phyloP scores from a whole-genome alignment of 2,888 invertebrate species.

The Machimus rusticus region DNA sequence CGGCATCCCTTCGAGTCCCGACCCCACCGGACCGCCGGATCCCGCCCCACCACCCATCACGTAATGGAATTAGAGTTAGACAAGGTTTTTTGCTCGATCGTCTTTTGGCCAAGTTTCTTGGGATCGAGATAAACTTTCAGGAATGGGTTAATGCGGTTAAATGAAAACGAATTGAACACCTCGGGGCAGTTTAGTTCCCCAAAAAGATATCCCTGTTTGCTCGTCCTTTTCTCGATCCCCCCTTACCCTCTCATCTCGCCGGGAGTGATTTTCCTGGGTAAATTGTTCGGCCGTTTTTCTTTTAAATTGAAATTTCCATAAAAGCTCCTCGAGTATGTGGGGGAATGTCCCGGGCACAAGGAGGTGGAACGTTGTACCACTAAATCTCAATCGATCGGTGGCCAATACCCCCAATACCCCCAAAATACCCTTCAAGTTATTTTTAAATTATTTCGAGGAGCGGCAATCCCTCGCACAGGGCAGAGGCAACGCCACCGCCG shows the following conservation, averaged over 20 bases:
- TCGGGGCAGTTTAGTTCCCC: slow-evolving; percentile 41
- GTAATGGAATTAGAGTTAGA: slow-evolving; percentile 40
- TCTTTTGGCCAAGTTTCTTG: slow-evolving; percentile 32
- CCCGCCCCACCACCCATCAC: background rate
- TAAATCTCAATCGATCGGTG: slow-evolving; percentile 25
- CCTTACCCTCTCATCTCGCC: background rate
- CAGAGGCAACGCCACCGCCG: too few species aligned
- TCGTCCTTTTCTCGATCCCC: background rate
- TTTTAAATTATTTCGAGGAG: slow-evolving; percentile 19
- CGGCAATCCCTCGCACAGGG: background rate
- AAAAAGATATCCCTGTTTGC: slow-evolving; percentile 19
- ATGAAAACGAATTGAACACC: slow-evolving; percentile 51
- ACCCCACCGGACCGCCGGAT: background rate
- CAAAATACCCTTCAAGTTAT: slow-evolving; percentile 12
- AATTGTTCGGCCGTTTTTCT: slow-evolving; percentile 32
- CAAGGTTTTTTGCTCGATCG: slow-evolving; percentile 30
- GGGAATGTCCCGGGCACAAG: background rate
- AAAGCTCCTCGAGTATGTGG: slow-evolving; percentile 8
- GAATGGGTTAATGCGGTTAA: slow-evolving; percentile 50
- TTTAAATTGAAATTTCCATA: slow-evolving; percentile 39
- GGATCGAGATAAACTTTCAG: slow-evolving; percentile 28
- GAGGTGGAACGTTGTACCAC: background rate
- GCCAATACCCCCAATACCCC: background rate
- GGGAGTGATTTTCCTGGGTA: background rate
- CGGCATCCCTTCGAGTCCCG: background rate